Evolutionary conservation across 2,113 vertebrate species (phyloP).

Genomic region (Fregata magnificens): DNA sequence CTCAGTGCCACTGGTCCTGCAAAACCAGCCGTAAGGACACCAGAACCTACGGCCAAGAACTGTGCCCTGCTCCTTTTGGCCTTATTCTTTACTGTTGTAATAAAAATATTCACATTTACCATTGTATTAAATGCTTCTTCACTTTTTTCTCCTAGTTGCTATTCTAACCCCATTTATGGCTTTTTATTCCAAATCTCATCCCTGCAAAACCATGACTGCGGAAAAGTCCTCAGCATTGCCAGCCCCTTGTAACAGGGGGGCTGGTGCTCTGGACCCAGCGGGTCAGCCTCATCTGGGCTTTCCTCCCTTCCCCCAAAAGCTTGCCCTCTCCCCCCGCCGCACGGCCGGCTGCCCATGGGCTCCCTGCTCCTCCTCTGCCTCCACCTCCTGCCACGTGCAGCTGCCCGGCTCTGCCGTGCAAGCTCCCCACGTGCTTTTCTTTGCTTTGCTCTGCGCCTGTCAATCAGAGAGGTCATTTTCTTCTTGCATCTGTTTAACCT

Average conservation of each 20-base stretch:
- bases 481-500: neutral
- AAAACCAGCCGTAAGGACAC: neutral
- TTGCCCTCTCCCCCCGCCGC: neutral
- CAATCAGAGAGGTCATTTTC: neutral
- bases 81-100: neutral
- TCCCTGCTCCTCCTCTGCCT: neutral
- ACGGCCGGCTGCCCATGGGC: neutral
- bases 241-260: neutral
- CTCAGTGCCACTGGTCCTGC: neutral
- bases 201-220: neutral
- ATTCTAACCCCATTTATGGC: neutral
- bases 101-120: neutral
- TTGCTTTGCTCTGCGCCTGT: neutral
- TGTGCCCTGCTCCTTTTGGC: neutral
- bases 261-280: no score
- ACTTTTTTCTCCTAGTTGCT: neutral
- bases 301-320: neutral
- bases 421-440: fast-evolving
- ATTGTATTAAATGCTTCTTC: neutral
- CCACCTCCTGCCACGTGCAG: neutral
- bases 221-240: neutral
- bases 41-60: neutral
- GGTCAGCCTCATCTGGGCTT: neutral
- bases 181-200: neutral
- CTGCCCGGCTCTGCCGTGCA: neutral